Evolutionary conservation across 1,140 invertebrate species (phyloP).

Genomic region (Diorhabda elongata): DNA sequence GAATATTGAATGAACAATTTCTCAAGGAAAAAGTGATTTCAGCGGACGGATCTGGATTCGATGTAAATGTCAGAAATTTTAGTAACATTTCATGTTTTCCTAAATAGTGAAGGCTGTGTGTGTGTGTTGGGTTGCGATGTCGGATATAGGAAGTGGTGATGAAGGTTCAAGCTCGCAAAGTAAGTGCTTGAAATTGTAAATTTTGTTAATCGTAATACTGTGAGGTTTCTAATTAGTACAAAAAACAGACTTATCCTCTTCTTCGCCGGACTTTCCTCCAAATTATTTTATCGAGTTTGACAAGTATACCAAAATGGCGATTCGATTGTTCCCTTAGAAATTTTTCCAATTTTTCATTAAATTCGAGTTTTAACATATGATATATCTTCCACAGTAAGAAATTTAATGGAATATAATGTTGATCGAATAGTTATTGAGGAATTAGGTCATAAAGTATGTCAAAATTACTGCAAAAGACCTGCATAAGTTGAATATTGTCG

Average conservation of each 20-base stretch:
- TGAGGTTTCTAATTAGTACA: neutral
- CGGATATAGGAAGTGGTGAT: constrained; percentile 68
- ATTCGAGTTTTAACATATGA: constrained; percentile 28
- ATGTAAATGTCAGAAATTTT: constrained; percentile 28
- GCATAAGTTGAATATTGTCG: constrained; percentile 43
- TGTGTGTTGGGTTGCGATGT: constrained; percentile 59
- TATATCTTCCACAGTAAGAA: neutral
- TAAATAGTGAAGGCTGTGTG: constrained; percentile 45
- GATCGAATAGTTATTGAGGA: neutral
- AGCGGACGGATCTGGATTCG: constrained; percentile 19
- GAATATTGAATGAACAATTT: too few species aligned
- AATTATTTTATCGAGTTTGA: constrained; percentile 43
- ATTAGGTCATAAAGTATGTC: constrained; percentile 24
- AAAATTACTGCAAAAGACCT: constrained; percentile 31
- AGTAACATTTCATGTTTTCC: constrained; percentile 40
- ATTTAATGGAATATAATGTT: neutral
- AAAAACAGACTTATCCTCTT: neutral
- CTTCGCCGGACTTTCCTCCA: neutral
- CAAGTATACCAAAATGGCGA: constrained; percentile 52
- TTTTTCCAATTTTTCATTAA: constrained; percentile 43
- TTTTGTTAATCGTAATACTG: neutral
- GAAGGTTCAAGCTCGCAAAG: constrained; percentile 68
- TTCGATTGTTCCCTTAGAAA: constrained; percentile 32
- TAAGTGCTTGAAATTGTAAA: constrained; percentile 48
- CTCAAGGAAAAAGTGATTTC: neutral